phyloP scores from a whole-genome alignment of 2,888 invertebrate genomes.

The Stenotaenia linearis region DNA sequence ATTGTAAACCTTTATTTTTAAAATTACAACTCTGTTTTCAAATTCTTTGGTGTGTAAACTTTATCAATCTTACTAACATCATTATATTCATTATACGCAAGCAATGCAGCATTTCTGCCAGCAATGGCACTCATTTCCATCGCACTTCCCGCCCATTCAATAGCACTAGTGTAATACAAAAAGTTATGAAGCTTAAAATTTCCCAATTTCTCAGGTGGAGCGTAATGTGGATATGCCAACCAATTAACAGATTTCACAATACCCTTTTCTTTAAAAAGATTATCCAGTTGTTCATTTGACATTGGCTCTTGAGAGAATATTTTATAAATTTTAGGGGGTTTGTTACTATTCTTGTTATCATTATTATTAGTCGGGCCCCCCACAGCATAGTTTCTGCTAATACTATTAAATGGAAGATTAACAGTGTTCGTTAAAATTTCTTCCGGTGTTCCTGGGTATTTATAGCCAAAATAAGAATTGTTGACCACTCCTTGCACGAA shows the following conservation, averaged over 20 bases:
- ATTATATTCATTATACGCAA: slow-evolving; percentile 50
- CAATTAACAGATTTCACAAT: slow-evolving; percentile 49
- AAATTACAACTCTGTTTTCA: not conserved
- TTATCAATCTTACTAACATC: slow-evolving; percentile 30
- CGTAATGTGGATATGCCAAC: slow-evolving; percentile 57
- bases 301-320: slow-evolving; percentile 54
- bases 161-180: slow-evolving; percentile 58
- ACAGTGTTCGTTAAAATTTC: slow-evolving; percentile 52
- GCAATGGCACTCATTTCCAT: slow-evolving; percentile 62
- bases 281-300: slow-evolving; percentile 47
- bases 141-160: slow-evolving; percentile 61
- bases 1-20: too few relatives aligned
- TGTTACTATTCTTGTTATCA: slow-evolving; percentile 39
- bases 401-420: slow-evolving; percentile 51
- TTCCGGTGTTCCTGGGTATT: slow-evolving; percentile 42
- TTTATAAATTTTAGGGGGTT: slow-evolving; percentile 54
- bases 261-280: slow-evolving; percentile 50
- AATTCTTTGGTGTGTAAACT: not conserved
- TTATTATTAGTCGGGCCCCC: slow-evolving; percentile 38
- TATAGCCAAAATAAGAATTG: slow-evolving; percentile 48
- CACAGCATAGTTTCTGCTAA: slow-evolving; percentile 48
- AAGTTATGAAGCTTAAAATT: slow-evolving; percentile 53
- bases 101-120: slow-evolving; percentile 57
- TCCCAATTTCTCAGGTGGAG: slow-evolving; percentile 43
- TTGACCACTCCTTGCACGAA: slow-evolving; percentile 54